These are phyloP conservation scores for Aegypius monachus DNA, from an alignment of 2,113 vertebrate genomes.

Conservation along the genomic window DNA sequence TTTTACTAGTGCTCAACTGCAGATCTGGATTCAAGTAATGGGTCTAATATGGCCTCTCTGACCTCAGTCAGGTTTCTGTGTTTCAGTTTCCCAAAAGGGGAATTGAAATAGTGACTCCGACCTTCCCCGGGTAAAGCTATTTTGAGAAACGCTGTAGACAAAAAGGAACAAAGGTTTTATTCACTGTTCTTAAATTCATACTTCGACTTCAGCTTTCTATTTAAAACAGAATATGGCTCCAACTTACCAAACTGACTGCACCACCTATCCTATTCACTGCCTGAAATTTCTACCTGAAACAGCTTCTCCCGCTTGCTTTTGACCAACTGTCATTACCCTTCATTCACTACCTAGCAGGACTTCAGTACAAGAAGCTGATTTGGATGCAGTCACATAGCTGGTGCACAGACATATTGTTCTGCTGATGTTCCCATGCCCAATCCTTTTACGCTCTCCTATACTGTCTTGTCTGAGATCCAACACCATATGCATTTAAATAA, in stretches of 20 bases:
- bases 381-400: background rate
- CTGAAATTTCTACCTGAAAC: background rate
- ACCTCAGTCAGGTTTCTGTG: background rate
- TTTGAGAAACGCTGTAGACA: background rate
- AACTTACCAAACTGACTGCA: background rate
- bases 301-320: background rate
- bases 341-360: background rate
- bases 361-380: background rate
- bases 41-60: background rate
- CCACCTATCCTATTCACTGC: background rate
- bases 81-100: background rate
- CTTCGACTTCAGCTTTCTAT: background rate
- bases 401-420: background rate
- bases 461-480: conserved; percentile 50
- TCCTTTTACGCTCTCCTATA: background rate
- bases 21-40: background rate
- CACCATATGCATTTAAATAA: conserved; percentile 62
- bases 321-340: background rate
- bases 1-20: background rate
- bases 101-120: background rate
- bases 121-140: background rate
- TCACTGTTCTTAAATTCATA: background rate
- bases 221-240: rapidly evolving
- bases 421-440: background rate
- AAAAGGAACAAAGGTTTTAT: background rate